Conservation (phyloP, 2,888 invertebrate genomes). For the Dicyrtomina minuta region DNA sequence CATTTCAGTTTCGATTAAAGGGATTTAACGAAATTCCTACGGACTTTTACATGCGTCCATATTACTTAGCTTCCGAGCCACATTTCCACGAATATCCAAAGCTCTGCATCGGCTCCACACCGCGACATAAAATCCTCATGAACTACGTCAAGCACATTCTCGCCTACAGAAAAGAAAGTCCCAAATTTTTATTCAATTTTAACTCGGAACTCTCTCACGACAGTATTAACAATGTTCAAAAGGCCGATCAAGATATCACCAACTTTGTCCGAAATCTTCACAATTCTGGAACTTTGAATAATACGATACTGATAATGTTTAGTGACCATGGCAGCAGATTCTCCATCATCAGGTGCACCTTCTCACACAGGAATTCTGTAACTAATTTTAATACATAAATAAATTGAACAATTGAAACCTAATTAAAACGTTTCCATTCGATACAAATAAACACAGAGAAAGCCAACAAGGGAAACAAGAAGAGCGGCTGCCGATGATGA, state of each 20-base stretch:
- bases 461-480: no score
- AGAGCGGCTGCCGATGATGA: no score
- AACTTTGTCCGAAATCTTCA: no score
- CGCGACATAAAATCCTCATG: conserved; percentile 67
- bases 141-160: conserved; percentile 61
- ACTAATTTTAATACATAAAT: no score
- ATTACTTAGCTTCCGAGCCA: conserved; percentile 68
- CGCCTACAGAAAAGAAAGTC: no score
- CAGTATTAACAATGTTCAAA: conserved; percentile 74
- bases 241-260: conserved; percentile 77
- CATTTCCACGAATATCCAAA: conserved; percentile 62
- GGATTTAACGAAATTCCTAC: conserved; percentile 83
- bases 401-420: no score
- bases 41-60: conserved; percentile 85
- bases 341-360: no score
- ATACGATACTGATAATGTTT: conserved; percentile 79
- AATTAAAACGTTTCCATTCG: no score
- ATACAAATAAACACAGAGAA: no score
- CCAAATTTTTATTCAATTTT: conserved; percentile 83
- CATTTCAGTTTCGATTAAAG: conserved; percentile 85
- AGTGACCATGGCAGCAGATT: no score
- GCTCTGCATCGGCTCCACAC: conserved; percentile 71
- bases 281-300: conserved; percentile 67
- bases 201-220: conserved; percentile 87
- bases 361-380: conserved; percentile 38